Base-by-base conservation (phyloP, 1,140 invertebrate genomes). In the Drosophila arawakana region DNA sequence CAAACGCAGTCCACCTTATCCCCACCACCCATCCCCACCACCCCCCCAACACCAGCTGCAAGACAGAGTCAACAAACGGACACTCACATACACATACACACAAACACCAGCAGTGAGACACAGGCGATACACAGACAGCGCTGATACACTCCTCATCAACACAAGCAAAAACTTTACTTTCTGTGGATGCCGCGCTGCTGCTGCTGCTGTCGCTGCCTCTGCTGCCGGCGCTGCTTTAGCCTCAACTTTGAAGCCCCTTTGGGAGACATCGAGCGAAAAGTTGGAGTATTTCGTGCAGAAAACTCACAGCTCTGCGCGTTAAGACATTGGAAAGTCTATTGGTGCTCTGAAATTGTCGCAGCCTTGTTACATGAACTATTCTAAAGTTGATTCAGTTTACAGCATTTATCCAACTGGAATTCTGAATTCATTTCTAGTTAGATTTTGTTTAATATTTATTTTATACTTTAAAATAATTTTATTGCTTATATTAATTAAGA, bases 31-130 rank as follows among this genome's bases (percentile, higher is more conserved):
- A 66, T n/a, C n/a, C n/a, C n/a, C n/a, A n/a, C n/a, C n/a, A n/a
- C n/a, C n/a, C n/a, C n/a, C n/a, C 72, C 54, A 79, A 44, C 46
- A 47, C 43, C 62, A 62, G 59, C 61, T 66, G 55, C 73, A 66
- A 61, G 81, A 69, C 74, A 85, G 81, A 85, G 81, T 85, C 81
- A 85, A 85, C 81, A 85, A 85, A 85, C 78, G 81, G 81, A 85
- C 81, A 85, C 77, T 68, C 66, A 67, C 80, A 63, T n/a, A 81
- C 63, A 58, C 57, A 62, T n/a, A n/a, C 35, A 72, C 66, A 76
- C 54, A 39, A 4, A 37, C 43, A 49, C 25, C 3, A 30, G 25
- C 25, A 30, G 4, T 30, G 3, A 76, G 10, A 59, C 54, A 59
- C 25, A 66, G 8, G 5, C 37, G 39, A 35, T 13, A 66, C 67